Evolutionary conservation across 2,888 invertebrate genomes (phyloP), one percentile per base, ranked within the genome.

Genomic region (Macroteleia sp.): DNA sequence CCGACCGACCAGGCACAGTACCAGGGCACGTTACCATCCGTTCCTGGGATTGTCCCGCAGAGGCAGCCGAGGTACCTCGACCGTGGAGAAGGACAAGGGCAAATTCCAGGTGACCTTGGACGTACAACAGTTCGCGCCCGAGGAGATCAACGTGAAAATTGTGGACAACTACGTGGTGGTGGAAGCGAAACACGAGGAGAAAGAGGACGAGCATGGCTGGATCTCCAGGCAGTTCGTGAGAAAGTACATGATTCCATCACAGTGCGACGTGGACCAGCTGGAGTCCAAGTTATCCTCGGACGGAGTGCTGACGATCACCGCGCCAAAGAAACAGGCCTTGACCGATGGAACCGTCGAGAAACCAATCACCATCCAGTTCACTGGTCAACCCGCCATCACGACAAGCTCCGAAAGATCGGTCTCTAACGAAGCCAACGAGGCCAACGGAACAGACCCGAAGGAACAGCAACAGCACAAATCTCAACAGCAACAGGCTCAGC

Each of bases 121-220:
- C 85, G 95, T 96, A n/a, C 95, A 95, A 85, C 96, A 96, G 83
- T 96, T 96, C 91, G 85, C 94, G 0, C 74, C 59, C 94, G 86
- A 87, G 1, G 87, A 89, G 12, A 80, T 89, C 17, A 85, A 80
- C 12, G 86, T 89, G 10, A 96, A 96, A 91, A 95, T 95, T 0
- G 93, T 95, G 0, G 96, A 96, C 20, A 90, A 95, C 74, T 93
- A 93, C 59, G 93, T 97, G 10, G 93, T 94, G 25, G 93, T 96
- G 8, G 95, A 96, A 88, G 96, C 95, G 0, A 96, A 95, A 84
- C 96, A 96, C 86, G 96, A 96, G 85, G 97, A 97, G 89, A 96
- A 95, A 83, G 95, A 94, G 81, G 97, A 97, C 88, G 96, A 97
- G 83, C 96, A 97, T 44, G 89, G 89, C 4, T 92, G 87, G 81